Conservation (phyloP, 2,797 vertebrate genomes). For the Falco naumanni region DNA sequence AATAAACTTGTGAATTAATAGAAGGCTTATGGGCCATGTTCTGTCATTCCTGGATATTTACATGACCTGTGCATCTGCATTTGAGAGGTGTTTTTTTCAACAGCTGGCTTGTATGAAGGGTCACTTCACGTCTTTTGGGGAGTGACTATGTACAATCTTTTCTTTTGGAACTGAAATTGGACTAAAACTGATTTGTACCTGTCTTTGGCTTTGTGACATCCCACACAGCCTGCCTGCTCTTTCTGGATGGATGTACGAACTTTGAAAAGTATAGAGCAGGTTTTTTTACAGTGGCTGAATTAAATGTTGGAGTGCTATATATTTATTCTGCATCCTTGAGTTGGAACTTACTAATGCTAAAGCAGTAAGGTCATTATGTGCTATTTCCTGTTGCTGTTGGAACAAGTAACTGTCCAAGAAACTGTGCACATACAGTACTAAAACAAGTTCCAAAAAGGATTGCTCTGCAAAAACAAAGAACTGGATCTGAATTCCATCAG, state of each 20-base stretch:
- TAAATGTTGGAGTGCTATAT: background rate
- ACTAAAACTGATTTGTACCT: background rate
- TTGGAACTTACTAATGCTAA: slow-evolving; percentile 33
- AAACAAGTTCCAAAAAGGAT: slow-evolving; percentile 52
- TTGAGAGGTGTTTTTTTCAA: background rate
- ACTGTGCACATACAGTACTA: slow-evolving; percentile 13
- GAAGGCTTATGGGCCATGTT: background rate
- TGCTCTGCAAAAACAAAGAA: slow-evolving; percentile 26
- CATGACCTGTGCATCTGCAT: background rate
- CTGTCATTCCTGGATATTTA: background rate
- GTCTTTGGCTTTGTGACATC: background rate
- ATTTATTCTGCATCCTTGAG: slow-evolving; percentile 16
- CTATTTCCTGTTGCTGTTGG: slow-evolving; percentile 76
- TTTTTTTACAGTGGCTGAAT: background rate
- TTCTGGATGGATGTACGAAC: background rate
- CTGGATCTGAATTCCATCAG: background rate
- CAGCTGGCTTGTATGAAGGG: background rate
- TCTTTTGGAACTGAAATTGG: background rate
- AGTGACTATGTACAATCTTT: background rate
- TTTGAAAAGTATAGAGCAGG: background rate
- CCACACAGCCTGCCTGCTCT: background rate
- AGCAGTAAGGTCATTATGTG: slow-evolving; percentile 57
- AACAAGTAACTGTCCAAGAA: slow-evolving; percentile 41
- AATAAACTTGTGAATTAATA: slow-evolving; percentile 2
- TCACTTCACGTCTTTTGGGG: background rate